Conservation (phyloP, 2,888 invertebrate genomes). For the Boloria selene region DNA sequence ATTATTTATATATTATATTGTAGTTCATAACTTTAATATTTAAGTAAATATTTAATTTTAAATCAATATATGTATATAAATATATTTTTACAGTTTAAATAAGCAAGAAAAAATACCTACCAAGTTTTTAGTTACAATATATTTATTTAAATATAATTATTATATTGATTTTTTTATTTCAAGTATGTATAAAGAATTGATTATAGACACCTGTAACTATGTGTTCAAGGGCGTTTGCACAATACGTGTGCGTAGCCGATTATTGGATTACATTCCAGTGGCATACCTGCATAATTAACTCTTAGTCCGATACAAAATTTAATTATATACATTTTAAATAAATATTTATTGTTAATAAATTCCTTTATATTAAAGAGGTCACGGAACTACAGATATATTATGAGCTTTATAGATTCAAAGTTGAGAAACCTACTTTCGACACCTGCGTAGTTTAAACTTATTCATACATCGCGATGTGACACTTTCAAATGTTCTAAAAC, state of each 20-base stretch:
- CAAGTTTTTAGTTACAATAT: too few relatives aligned
- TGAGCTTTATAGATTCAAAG: background rate
- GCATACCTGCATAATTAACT: conserved; percentile 25
- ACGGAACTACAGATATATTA: background rate
- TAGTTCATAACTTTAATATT: too few relatives aligned
- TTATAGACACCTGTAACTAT: conserved; percentile 27
- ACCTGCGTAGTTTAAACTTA: conserved; percentile 31
- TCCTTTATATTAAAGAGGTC: too few relatives aligned
- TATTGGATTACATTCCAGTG: conserved; percentile 30
- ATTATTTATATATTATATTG: too few relatives aligned
- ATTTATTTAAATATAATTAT: background rate
- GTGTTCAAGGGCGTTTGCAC: conserved; percentile 35
- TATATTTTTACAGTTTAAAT: too few relatives aligned
- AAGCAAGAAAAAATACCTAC: too few relatives aligned
- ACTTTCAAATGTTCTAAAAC: conserved; percentile 32
- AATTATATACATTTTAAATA: conserved; percentile 20
- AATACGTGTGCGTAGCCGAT: conserved; percentile 29
- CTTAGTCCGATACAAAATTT: conserved; percentile 4
- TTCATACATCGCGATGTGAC: conserved; percentile 12
- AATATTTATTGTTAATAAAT: background rate
- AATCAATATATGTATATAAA: too few relatives aligned
- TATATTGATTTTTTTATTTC: conserved; percentile 20
- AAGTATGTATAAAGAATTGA: conserved; percentile 31
- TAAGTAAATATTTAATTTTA: too few relatives aligned
- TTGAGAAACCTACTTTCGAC: conserved; percentile 36